Evolutionary conservation across 2,797 vertebrate genomes (phyloP), one percentile per base, ranked within the genome.

Genomic region (Phylloscopus collybita): DNA sequence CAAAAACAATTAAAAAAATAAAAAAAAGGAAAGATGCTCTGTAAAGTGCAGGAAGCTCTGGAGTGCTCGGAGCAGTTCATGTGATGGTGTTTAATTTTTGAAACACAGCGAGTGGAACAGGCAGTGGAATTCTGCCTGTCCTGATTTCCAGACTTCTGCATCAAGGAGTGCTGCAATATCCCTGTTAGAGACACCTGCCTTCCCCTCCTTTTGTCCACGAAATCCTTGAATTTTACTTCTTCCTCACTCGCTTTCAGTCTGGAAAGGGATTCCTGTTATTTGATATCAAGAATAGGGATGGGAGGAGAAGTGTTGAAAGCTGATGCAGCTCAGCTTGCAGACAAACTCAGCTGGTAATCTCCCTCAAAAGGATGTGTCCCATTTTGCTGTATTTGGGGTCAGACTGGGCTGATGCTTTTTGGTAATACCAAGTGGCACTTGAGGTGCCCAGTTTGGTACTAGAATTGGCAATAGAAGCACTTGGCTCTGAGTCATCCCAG

Each of bases 1-100:
- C 13, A 45, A n/a, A 57, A 57, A 4, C 27, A 47, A 47, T 20
- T 30, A 1, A 10, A 60, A 44, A 59, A 54, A 84, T 18, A 25
- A 2, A 3, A 22, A 65, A 34, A 66, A 17, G 5, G 34, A 34
- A 50, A n/a, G 44, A 25, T 27, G 4, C 16, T 72, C 59, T 62
- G 22, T 40, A 22, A 85, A 89, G 32, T 2, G 18, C 49, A 65
- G 72, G 67, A 40, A 36, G 21, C 27, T 75, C 80, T n/a, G 75
- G 25, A 61, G 49, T 45, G 71, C 66, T 87, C 59, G 13, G 45
- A 62, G 60, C 67, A 62, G n/a, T 59, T 78, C 26, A 1, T 44
- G 59, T 70, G 67, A 11, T 21, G 44, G 22, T 70, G 51, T 78
- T 94, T 73, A 69, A 81, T 86, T 91, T 94, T 95, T 79, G 84